These are phyloP conservation scores for Drosophila prolongata DNA, from an alignment of 2,888 invertebrate genomes.

Conservation along the genomic window DNA sequence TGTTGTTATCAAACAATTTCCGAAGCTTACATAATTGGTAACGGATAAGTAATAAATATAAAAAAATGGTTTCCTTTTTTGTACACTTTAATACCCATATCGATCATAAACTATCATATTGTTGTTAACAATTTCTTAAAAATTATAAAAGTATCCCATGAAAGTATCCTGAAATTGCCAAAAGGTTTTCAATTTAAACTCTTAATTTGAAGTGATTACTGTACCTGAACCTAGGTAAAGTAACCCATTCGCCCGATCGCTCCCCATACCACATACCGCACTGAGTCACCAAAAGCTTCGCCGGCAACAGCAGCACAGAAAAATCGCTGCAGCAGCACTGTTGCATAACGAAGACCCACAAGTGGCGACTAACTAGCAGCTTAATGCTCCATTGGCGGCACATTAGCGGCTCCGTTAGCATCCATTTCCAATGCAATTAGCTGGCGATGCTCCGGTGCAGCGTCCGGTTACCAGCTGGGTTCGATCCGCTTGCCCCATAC, in stretches of 20 bases:
- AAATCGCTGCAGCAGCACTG: conserved; percentile 32
- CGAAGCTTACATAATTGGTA: too few species aligned
- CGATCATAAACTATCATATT: too few species aligned
- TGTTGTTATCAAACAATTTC: too few species aligned
- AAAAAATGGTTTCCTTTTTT: too few species aligned
- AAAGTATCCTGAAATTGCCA: too few species aligned
- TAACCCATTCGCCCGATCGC: conserved; percentile 6
- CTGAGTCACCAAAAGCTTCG: conserved; percentile 27
- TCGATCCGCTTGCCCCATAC: conserved; percentile 28
- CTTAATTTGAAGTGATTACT: background rate
- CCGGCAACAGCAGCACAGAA: conserved; percentile 13
- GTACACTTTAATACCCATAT: too few species aligned
- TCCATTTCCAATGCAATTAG: conserved; percentile 67
- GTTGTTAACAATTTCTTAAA: too few species aligned
- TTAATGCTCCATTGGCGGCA: conserved; percentile 70
- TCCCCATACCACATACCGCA: background rate
- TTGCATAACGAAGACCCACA: conserved; percentile 66
- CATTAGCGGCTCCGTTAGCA: conserved; percentile 57
- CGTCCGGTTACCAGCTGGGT: conserved; percentile 64
- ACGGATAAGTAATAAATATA: too few species aligned
- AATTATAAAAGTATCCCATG: too few species aligned
- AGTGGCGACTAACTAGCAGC: conserved; percentile 57
- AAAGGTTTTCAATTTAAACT: background rate
- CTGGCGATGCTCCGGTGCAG: conserved; percentile 52
- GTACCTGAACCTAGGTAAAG: conserved; percentile 12